These are phyloP conservation scores for Zygogramma bicolorata DNA, from an alignment of 2,888 invertebrate species.

Conservation along the genomic window DNA sequence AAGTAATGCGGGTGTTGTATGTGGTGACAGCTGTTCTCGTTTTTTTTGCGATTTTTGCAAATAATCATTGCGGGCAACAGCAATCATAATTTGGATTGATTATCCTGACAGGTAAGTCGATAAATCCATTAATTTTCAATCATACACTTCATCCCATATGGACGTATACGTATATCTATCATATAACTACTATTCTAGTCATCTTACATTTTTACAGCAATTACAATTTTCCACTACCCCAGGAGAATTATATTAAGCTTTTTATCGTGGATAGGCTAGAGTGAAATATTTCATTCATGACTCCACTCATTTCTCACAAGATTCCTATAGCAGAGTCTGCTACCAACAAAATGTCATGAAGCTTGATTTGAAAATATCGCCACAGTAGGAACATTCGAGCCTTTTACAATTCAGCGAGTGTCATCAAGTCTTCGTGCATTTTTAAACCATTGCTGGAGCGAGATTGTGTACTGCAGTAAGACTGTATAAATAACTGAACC, in stretches of 20 bases:
- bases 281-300: constrained; percentile 5
- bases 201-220: background rate
- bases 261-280: background rate
- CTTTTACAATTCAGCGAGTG: constrained; percentile 6
- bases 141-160: no score
- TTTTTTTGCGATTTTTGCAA: no score
- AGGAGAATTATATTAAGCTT: background rate
- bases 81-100: no score
- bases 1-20: no score
- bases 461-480: background rate
- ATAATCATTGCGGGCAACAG: no score
- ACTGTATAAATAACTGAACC: background rate
- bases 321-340: background rate
- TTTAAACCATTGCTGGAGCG: background rate
- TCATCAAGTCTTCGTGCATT: constrained; percentile 1
- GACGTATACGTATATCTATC: background rate
- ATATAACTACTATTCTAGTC: background rate
- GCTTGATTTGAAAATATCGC: constrained; percentile 3
- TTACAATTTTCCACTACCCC: background rate
- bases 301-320: background rate
- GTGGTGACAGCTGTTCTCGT: no score
- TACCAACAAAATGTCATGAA: constrained; percentile 1
- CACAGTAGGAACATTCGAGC: background rate
- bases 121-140: no score
- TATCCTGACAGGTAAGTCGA: no score